Conservation (phyloP, 1,140 invertebrate genomes). For the Lasioglossum baleicum region DNA sequence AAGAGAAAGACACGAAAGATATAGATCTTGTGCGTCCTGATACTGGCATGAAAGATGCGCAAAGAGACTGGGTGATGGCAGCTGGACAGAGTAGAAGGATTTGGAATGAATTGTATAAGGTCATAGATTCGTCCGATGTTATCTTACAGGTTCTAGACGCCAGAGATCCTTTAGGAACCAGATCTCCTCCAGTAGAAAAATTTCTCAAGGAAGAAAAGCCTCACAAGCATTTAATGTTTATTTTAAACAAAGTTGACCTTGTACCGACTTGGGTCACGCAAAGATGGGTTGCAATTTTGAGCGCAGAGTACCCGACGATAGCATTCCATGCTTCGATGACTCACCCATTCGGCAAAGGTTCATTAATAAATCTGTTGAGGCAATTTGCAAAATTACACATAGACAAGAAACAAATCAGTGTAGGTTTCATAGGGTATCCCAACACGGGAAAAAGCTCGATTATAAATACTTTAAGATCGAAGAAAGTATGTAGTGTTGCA, state of each 20-base stretch:
- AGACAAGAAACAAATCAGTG: constrained; percentile 99
- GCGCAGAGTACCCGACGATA: constrained; percentile 96
- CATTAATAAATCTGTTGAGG: constrained; percentile 96
- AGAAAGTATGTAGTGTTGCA: constrained; percentile 99
- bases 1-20: constrained; percentile 86
- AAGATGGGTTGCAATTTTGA: constrained; percentile 96
- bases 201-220: constrained; percentile 89
- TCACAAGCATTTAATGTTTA: constrained; percentile 89
- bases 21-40: constrained; percentile 91
- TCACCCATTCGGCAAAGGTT: constrained; percentile 99
- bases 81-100: constrained; percentile 98
- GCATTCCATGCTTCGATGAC: constrained; percentile 99
- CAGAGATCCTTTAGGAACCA: constrained; percentile 96
- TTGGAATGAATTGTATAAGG: constrained; percentile 99
- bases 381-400: constrained; percentile 98
- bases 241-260: constrained; percentile 91
- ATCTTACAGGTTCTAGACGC: constrained; percentile 96
- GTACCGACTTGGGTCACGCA: constrained; percentile 99
- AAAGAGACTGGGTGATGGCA: constrained; percentile 92
- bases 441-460: constrained; percentile 99
- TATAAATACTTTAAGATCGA: constrained; percentile 96
- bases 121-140: constrained; percentile 99
- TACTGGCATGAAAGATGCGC: constrained; percentile 86
- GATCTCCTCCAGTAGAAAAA: constrained; percentile 93
- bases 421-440: constrained; percentile 99